Evolutionary conservation across 2,888 invertebrate species (phyloP).

Genomic region (Drosophila anomalata): DNA sequence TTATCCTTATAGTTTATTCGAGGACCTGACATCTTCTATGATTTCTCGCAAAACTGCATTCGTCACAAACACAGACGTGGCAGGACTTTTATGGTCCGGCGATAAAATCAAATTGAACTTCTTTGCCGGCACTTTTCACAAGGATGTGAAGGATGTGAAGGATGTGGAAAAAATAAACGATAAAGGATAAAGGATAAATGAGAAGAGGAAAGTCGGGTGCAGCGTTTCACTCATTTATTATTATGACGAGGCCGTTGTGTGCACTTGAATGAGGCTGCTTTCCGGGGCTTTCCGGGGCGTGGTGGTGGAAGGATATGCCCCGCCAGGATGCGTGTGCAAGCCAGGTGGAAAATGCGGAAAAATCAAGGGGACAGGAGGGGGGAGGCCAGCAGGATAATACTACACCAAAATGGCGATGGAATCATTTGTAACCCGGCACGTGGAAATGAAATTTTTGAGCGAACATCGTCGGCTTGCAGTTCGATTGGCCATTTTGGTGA

Average conservation of each 20-base stretch:
- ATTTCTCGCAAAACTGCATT: conserved; percentile 36
- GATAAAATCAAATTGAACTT: conserved; percentile 68
- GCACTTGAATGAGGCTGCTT: conserved; percentile 36
- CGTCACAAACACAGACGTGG: conserved; percentile 23
- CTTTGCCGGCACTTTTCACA: conserved; percentile 14
- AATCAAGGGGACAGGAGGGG: conserved; percentile 13
- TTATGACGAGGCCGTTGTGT: conserved; percentile 57
- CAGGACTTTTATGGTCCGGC: conserved; percentile 51
- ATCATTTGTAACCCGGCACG: conserved; percentile 62
- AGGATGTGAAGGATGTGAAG: background rate
- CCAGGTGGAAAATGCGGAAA: conserved; percentile 36
- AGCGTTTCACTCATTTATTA: conserved; percentile 58
- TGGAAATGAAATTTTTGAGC: conserved; percentile 54
- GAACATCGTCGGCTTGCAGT: conserved; percentile 38
- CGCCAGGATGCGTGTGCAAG: conserved; percentile 13
- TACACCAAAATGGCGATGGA: conserved; percentile 51
- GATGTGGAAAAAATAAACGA: background rate
- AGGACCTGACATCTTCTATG: background rate
- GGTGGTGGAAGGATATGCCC: no score
- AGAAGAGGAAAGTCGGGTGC: conserved; percentile 39
- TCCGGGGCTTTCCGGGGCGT: no score
- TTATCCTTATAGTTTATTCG: background rate
- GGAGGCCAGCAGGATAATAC: conserved; percentile 2
- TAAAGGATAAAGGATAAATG: no score
- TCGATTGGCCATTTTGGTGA: conserved; percentile 47